These are phyloP conservation scores for Drosophila bipectinata DNA, from an alignment of 1,140 invertebrate genomes.

Conservation along the genomic window DNA sequence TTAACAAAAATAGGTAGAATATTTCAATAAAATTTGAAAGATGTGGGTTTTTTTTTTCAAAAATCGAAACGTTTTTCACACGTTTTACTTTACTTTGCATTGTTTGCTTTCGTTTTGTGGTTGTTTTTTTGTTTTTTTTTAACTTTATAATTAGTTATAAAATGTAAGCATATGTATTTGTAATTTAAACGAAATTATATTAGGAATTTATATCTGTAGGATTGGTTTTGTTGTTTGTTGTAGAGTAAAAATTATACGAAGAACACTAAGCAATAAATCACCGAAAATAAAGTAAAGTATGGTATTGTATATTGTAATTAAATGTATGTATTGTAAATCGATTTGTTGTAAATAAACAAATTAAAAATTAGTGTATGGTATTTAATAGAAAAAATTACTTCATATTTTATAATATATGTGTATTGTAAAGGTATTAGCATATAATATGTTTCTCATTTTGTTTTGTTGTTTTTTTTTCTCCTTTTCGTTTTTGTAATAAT, in stretches of 20 bases:
- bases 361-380: conserved; percentile 78
- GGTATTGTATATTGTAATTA: conserved; percentile 67
- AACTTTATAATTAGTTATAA: conserved; percentile 76
- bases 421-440: conserved; percentile 76
- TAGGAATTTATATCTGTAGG: conserved; percentile 77
- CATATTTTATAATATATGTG: conserved; percentile 74
- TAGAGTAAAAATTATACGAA: conserved; percentile 75
- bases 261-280: conserved; percentile 80
- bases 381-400: conserved; percentile 76
- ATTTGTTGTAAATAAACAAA: conserved; percentile 74
- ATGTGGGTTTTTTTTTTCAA: conserved; percentile 61
- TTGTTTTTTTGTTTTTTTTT: conserved; percentile 45
- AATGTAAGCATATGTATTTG: conserved; percentile 78
- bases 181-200: conserved; percentile 82
- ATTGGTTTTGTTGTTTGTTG: conserved; percentile 62
- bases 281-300: conserved; percentile 76
- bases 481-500: conserved; percentile 62
- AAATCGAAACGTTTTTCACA: conserved; percentile 74
- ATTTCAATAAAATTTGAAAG: conserved; percentile 59
- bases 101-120: conserved; percentile 57
- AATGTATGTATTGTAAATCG: conserved; percentile 48
- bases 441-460: conserved; percentile 59
- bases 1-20: conserved; percentile 31
- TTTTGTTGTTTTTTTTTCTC: conserved; percentile 46
- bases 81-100: conserved; percentile 65